Conservation (phyloP, 2,113 vertebrate genomes). For the Nycticorax nycticorax region DNA sequence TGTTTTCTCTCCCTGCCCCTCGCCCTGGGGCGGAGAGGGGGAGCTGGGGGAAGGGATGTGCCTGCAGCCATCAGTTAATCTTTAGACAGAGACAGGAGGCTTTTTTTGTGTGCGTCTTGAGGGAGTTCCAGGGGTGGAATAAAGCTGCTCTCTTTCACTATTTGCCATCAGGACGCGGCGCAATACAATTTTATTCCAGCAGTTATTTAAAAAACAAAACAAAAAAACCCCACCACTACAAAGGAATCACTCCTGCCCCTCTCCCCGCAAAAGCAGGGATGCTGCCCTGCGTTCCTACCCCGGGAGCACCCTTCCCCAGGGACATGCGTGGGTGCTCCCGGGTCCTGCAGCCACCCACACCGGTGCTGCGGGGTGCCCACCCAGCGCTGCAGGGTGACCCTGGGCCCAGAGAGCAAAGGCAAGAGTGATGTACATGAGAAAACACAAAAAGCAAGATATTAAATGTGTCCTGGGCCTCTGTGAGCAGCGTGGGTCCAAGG, state of each 20-base stretch:
- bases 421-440: rapidly evolving
- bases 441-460: background rate
- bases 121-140: constrained; percentile 36
- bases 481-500: rapidly evolving
- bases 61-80: constrained; percentile 65
- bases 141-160: background rate
- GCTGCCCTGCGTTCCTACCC: background rate
- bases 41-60: constrained; percentile 66
- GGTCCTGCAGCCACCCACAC: background rate
- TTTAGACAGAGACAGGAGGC: constrained; percentile 67
- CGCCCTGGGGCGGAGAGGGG: constrained; percentile 32
- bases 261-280: background rate
- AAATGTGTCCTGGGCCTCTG: rapidly evolving
- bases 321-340: rapidly evolving
- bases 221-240: background rate
- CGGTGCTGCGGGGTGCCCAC: background rate
- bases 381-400: background rate
- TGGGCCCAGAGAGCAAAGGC: rapidly evolving
- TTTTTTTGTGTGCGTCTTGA: constrained; percentile 34
- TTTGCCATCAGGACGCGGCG: background rate
- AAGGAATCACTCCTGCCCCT: background rate
- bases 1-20: constrained; percentile 38
- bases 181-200: background rate
- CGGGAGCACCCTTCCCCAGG: background rate
- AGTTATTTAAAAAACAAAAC: background rate